These are phyloP conservation scores for Lumbricus terrestris DNA, from an alignment of 2,888 invertebrate genomes.

Conservation along the genomic window DNA sequence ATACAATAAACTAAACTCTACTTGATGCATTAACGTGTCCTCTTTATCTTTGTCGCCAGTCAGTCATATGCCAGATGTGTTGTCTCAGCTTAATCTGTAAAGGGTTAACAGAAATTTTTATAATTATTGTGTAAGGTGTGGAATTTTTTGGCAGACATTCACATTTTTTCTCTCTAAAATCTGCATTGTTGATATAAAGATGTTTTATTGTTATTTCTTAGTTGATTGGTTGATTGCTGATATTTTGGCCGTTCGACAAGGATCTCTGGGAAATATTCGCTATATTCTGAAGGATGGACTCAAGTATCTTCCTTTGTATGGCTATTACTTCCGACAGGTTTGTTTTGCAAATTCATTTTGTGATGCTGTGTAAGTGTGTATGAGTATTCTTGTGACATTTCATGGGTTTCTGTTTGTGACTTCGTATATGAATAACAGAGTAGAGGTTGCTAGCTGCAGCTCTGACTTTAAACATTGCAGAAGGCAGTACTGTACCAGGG, in stretches of 20 bases:
- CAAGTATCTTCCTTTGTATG: slow-evolving; percentile 61
- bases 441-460: too few relatives aligned
- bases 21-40: not conserved
- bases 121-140: too few relatives aligned
- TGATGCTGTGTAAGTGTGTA: not conserved
- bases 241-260: slow-evolving; percentile 60
- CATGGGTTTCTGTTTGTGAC: not conserved
- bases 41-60: too few relatives aligned
- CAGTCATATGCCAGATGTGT: too few relatives aligned
- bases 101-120: too few relatives aligned
- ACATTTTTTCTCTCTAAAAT: not conserved
- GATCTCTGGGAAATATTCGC: slow-evolving; percentile 59
- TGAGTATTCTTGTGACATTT: not conserved
- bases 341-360: not conserved
- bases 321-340: slow-evolving; percentile 62
- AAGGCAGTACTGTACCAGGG: too few relatives aligned
- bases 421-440: too few relatives aligned
- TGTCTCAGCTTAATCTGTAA: too few relatives aligned
- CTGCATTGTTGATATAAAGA: not conserved
- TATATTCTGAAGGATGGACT: slow-evolving; percentile 63
- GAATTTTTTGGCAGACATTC: not conserved
- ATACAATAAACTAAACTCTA: not conserved
- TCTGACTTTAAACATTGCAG: too few relatives aligned
- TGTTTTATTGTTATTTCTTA: slow-evolving; percentile 38
- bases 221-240: slow-evolving; percentile 63